Evolutionary conservation across 2,888 invertebrate species (phyloP), one percentile per base, ranked within the genome.

Genomic region (Rapana venosa): DNA sequence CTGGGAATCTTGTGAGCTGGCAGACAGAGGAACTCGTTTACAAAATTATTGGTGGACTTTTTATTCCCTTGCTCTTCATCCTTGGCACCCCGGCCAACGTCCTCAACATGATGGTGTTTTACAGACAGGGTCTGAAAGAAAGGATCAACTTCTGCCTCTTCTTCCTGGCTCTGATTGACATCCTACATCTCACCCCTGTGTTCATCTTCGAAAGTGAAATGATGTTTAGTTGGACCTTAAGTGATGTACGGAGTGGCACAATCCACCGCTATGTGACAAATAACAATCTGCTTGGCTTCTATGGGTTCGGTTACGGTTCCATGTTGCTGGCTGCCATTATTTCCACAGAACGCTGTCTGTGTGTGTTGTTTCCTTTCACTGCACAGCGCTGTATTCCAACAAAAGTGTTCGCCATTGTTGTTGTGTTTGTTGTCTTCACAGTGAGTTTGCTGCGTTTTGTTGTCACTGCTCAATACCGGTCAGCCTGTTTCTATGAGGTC

Each of bases 81-180:
- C 17, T 86, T 22, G 86, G 86, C 6, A n/a, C 66, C 20, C 86
- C 86, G 8, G 32, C 61, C 66, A 86, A 86, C 61, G 20, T 58
- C 61, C n/a, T 86, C 86, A 86, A 86, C 86, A 86, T 86, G 86
- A 22, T 61, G 30, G 86, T 86, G 32, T 86, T 86, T n/a, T 86
- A 61, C 56, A 86, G n/a, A 32, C 86, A 86, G 32, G 47, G 47
- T 47, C 47, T 83, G 47, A 83, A 56, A 26, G 56, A 83, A 47
- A 83, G 83, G 32, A 83, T 83, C 47, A 83, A 83, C 26, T 26
- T 83, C 11, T 83, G 83, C n/a, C 47, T 83, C 47, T 83, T 83
- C 47, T 47, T 6, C 26, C 56, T 83, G 47, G 83, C 83, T 8
- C 47, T 83, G 47, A 26, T 83, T 36, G 83, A 83, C n/a, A 22